phyloP scores from a whole-genome alignment of 2,113 vertebrate species.

The Telmatochromis brichardi region DNA sequence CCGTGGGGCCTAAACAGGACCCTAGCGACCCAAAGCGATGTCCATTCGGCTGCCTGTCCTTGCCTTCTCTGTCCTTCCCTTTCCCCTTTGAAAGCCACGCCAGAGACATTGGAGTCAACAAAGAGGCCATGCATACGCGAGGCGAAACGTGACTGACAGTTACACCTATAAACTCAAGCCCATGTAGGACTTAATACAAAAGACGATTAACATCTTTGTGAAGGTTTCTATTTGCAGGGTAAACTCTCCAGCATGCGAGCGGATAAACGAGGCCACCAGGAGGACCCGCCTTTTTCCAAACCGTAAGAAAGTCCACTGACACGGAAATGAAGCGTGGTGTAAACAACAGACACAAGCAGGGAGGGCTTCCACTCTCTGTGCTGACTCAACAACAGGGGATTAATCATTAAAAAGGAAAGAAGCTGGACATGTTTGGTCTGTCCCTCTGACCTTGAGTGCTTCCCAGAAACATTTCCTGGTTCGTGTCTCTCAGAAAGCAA shows the following conservation, averaged over 20 bases:
- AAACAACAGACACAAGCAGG: slow-evolving; percentile 31
- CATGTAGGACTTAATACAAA: not conserved
- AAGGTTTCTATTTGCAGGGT: not conserved
- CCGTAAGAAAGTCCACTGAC: not conserved
- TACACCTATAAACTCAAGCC: not conserved
- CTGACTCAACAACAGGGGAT: slow-evolving; percentile 42
- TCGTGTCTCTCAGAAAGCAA: not conserved
- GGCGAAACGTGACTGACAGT: not conserved
- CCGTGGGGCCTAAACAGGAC: slow-evolving; percentile 72
- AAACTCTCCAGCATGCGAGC: not conserved
- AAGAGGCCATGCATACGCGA: not conserved
- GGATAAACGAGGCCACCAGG: not conserved
- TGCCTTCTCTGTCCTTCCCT: slow-evolving; percentile 84
- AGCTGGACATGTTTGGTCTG: slow-evolving; percentile 32
- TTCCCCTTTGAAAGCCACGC: slow-evolving; percentile 77
- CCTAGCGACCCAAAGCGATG: slow-evolving; percentile 78
- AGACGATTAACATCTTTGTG: not conserved
- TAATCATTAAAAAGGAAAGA: slow-evolving; percentile 61
- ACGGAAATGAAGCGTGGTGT: slow-evolving; percentile 17
- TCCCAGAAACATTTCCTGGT: slow-evolving; percentile 44
- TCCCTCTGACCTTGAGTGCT: slow-evolving; percentile 26
- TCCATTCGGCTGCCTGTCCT: slow-evolving; percentile 77
- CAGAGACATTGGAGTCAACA: slow-evolving; percentile 30
- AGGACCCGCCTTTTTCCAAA: not conserved
- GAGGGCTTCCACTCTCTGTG: slow-evolving; percentile 11